Base-by-base conservation (phyloP, 2,888 invertebrate genomes). In the Drosophila acutilabella region DNA sequence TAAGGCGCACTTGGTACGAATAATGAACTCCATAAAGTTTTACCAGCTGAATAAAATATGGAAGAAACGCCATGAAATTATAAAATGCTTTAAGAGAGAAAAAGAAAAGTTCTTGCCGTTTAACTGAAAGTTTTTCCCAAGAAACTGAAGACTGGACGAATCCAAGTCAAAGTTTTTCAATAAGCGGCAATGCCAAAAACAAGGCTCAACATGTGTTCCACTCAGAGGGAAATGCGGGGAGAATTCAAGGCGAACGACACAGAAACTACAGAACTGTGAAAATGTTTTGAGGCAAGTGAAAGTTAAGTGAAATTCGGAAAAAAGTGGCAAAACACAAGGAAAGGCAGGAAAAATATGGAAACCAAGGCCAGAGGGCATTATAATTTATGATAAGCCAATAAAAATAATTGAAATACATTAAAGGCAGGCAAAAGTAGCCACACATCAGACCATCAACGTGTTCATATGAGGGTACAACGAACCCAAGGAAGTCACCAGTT, bases 371-470 rank as follows among this genome's bases (percentile, higher is more conserved):
- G 70, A 54, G 67, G 74, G 70, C 67, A 78, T 78, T 74, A 78
- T 81, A 78, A 80, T 80, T 85, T 80, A 86, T 87, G 78, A 70
- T 74, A 71, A 85, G 68, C 81, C 86, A 81, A 81, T 81, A 81
- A 79, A 81, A 85, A 82, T 85, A 85, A 81, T 86, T 85, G 86
- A 85, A 82, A 81, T 80, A 76, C 73, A 82, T 81, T 85, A 76
- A 79, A 62, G 66, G 61, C 76, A 79, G 65, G 52, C 71, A 70
- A 23, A 18, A 6, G 23, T 72, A 61, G 51, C 41, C 65, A 61
- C 60, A 78, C 48, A 69, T 60, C 53, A 65, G 47, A n/a, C 16
- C 48, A 52, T 64, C 64, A 71, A 59, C 47, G 44, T 36, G 79
- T 52, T 64, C 56, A 44, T 64, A 51, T 56, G 50, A 52, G 68